These are phyloP conservation scores for Tinamus guttatus DNA, from an alignment of 2,113 vertebrate genomes.

Conservation along the genomic window DNA sequence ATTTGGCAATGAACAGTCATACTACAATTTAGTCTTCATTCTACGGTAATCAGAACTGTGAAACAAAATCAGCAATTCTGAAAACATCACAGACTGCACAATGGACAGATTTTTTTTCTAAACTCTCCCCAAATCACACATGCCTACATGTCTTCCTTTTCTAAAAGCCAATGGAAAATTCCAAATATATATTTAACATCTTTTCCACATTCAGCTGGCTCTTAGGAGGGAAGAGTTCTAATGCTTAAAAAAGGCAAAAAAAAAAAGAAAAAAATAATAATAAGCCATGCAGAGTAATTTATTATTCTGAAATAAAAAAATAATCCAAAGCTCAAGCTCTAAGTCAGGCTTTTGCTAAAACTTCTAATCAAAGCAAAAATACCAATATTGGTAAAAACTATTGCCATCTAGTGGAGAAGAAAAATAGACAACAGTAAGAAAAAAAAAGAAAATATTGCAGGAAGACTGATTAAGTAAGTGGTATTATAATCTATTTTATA, in stretches of 20 bases:
- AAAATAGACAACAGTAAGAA: neutral
- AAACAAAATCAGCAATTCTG: neutral
- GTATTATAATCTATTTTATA: neutral
- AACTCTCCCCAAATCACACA: neutral
- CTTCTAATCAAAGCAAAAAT: neutral
- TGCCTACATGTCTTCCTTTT: neutral
- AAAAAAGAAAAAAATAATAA: neutral
- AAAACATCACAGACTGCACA: neutral
- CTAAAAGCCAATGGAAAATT: neutral
- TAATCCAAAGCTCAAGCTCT: neutral
- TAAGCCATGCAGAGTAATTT: neutral
- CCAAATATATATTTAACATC: neutral
- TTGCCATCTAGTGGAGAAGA: slow-evolving; percentile 52
- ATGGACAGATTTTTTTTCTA: neutral
- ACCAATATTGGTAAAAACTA: neutral
- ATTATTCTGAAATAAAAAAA: neutral
- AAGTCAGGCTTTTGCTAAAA: neutral
- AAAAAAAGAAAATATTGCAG: rapidly evolving
- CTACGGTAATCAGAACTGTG: neutral
- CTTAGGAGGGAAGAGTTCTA: neutral
- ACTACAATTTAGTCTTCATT: neutral
- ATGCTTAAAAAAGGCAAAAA: neutral
- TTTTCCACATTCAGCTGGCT: neutral
- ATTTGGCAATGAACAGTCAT: neutral
- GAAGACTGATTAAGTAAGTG: neutral